Base-by-base conservation (phyloP, 2,888 invertebrate species). In the Petrolisthes cinctipes region DNA sequence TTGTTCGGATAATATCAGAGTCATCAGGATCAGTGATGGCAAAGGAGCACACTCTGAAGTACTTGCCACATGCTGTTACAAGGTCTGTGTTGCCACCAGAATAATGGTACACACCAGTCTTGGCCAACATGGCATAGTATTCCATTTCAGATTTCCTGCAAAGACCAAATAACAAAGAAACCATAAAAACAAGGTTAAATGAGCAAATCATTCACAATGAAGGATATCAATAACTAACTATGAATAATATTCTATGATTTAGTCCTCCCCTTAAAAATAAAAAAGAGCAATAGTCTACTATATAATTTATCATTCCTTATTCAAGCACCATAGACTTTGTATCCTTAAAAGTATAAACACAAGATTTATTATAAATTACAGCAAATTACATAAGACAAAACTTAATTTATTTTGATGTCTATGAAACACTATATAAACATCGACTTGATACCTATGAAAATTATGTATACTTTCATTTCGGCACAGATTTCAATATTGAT, bases 21-120 rank as follows among this genome's bases (percentile, higher is more conserved):
- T 98, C 98, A 92, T 99, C 99, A 92, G 99, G 98, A 93, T 99
- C 99, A 68, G 99, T 99, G 93, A 99, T 99, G 86, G 98, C 98
- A 92, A 99, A 95, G 86, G 98, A 98, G 94, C 99, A 98, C 76
- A 99, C 99, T 92, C 99, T 95, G 96, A 99, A 99, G 94, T 99
- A 99, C 95, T 98, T 99, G 93, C 99, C 99, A 92, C 99, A 99
- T 53, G 99, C 99, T 88, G 99, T 99, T 91, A 99, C 99, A 92
- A 99, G 94, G 94, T 99, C 99, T 99, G 99, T 99, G 99, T 93
- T 99, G 99, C 82, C 99, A 91, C 99, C n/a, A n/a, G n/a, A n/a
- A n/a, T n/a, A n/a, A n/a, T n/a, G n/a, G n/a, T n/a, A n/a, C n/a
- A n/a, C n/a, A n/a, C n/a, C 99, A 89, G 99, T 99, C 94, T 99